Evolutionary conservation across 2,888 invertebrate species (phyloP).

Genomic region (Meghimatium bilineatum): DNA sequence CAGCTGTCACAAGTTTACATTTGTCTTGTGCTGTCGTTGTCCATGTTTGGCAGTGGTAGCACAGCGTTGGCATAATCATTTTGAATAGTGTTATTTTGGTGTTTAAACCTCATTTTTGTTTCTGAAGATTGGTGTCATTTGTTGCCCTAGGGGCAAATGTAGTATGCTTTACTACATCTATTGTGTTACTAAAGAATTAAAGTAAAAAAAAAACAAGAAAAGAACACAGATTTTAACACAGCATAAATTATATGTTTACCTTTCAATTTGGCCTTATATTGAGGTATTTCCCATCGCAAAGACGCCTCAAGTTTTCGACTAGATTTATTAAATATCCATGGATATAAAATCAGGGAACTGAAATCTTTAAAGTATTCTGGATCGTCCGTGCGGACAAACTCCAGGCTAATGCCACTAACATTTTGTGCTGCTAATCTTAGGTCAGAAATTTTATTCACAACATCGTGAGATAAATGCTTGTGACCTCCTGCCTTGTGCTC

Average conservation of each 20-base stretch:
- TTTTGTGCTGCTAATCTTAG: slow-evolving; percentile 55
- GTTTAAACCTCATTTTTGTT: too few relatives aligned
- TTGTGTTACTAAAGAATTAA: too few relatives aligned
- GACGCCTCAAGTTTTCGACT: slow-evolving; percentile 54
- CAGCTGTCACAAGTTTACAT: too few relatives aligned
- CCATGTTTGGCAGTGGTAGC: too few relatives aligned
- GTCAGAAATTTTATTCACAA: slow-evolving; percentile 52
- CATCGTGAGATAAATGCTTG: slow-evolving; percentile 51
- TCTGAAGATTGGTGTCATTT: too few relatives aligned
- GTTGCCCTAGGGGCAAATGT: too few relatives aligned
- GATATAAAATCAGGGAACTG: slow-evolving; percentile 53
- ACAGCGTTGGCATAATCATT: too few relatives aligned
- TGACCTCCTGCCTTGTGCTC: slow-evolving; percentile 54
- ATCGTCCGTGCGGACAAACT: slow-evolving; percentile 62
- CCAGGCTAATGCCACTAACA: slow-evolving; percentile 55
- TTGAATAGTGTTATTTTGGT: too few relatives aligned
- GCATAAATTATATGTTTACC: background rate
- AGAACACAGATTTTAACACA: background rate
- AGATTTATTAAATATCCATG: slow-evolving; percentile 57
- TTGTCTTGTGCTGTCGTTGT: too few relatives aligned
- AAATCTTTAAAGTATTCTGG: slow-evolving; percentile 61
- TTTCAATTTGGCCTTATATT: slow-evolving; percentile 43
- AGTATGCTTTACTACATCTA: too few relatives aligned
- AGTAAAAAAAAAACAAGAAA: too few relatives aligned
- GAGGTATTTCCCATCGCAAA: slow-evolving; percentile 55